phyloP scores from a whole-genome alignment of 2,888 invertebrate genomes.

The Chloromyia formosa region DNA sequence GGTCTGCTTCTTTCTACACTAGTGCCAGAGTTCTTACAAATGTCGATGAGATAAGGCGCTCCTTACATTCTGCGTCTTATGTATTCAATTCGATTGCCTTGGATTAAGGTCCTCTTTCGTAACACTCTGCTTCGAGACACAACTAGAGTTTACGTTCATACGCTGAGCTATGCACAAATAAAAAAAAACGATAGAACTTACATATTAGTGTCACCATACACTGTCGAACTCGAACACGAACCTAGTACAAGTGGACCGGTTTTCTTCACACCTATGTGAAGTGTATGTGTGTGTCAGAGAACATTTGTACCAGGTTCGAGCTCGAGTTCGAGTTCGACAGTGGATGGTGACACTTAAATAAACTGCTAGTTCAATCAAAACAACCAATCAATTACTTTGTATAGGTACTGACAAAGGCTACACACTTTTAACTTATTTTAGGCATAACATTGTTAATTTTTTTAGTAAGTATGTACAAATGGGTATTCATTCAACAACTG shows the following conservation, averaged over 20 bases:
- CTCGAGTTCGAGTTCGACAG: too few species aligned
- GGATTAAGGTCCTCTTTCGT: conserved; percentile 12
- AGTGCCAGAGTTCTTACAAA: conserved; percentile 47
- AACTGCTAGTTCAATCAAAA: conserved; percentile 28
- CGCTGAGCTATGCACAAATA: not conserved
- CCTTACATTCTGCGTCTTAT: not conserved
- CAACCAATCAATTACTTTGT: too few species aligned
- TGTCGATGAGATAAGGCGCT: conserved; percentile 46
- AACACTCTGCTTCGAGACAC: not conserved
- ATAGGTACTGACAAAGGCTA: conserved; percentile 33
- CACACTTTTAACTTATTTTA: conserved; percentile 35
- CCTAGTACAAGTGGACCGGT: too few species aligned
- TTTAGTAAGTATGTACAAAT: too few species aligned
- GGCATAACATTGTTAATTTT: too few species aligned
- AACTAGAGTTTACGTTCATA: not conserved
- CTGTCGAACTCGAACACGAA: too few species aligned
- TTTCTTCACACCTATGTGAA: too few species aligned
- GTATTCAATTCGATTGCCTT: conserved; percentile 16
- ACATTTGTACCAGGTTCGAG: too few species aligned
- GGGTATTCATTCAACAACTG: too few species aligned
- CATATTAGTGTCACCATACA: too few species aligned
- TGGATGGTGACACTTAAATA: too few species aligned
- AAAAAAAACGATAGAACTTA: not conserved
- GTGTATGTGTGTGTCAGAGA: too few species aligned
- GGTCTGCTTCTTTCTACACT: conserved; percentile 45